Conservation (phyloP, 2,797 vertebrate species). For the Myoxocephalus aenaeus region DNA sequence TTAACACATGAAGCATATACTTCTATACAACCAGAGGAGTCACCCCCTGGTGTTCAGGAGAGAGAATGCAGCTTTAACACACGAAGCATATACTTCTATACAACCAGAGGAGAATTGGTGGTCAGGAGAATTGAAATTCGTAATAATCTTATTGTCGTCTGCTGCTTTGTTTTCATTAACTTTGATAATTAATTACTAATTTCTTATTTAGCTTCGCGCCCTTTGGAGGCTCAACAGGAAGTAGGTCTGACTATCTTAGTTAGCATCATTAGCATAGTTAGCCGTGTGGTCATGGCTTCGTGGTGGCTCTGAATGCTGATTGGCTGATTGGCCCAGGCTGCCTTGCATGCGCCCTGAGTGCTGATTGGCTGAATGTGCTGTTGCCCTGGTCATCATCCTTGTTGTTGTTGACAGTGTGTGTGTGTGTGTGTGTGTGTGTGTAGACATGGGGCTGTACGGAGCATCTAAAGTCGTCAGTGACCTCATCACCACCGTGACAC, state of each 20-base stretch:
- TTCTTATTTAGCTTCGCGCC: not conserved
- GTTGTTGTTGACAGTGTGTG: conserved; percentile 13
- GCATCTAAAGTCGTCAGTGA: conserved; percentile 93
- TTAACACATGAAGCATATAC: no score
- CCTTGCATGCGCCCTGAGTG: conserved; percentile 84
- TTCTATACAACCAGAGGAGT: no score
- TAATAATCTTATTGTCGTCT: no score
- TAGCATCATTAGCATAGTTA: not conserved
- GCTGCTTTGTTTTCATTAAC: no score
- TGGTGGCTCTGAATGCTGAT: conserved; percentile 42
- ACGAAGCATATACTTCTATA: no score
- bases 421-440: conserved; percentile 40
- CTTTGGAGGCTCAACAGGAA: not conserved
- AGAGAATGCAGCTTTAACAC: no score
- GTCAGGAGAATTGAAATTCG: no score
- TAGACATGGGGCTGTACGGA: conserved; percentile 94
- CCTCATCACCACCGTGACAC: conserved; percentile 93
- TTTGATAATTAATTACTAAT: no score
- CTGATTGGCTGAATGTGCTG: conserved; percentile 68
- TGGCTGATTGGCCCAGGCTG: conserved; percentile 39
- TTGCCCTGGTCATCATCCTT: not conserved
- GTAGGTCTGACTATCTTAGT: conserved; percentile 13
- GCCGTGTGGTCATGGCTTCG: not conserved
- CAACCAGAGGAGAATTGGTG: no score
- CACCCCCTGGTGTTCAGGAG: no score